A percentile compares a stretch with the other conserved stretches of the same genome.
These are phyloP conservation scores for Aethina tumida DNA, from an alignment of 1,140 invertebrate species.

Conservation along the genomic window DNA sequence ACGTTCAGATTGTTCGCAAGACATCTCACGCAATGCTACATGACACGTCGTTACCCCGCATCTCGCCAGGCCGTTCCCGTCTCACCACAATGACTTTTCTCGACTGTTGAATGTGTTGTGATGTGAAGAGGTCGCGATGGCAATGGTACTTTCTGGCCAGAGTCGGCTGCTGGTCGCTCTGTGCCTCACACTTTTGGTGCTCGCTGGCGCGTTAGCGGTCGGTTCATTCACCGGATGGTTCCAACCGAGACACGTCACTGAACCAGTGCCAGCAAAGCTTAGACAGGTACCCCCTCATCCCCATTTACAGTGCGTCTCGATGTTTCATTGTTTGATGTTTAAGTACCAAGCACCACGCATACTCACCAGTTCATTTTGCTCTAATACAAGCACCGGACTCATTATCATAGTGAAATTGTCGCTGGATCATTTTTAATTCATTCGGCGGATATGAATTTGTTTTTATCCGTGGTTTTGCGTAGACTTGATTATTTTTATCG, in stretches of 20 bases:
- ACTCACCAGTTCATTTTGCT: too few relatives aligned
- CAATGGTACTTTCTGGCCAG: conserved; percentile 36
- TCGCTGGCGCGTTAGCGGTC: conserved; percentile 32
- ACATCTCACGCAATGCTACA: conserved; percentile 8
- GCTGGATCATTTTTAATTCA: too few relatives aligned
- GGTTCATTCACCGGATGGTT: conserved; percentile 35
- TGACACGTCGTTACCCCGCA: neutral
- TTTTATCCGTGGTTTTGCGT: too few relatives aligned
- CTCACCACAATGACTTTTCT: neutral
- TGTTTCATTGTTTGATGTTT: too few relatives aligned
- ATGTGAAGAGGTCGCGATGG: conserved; percentile 22
- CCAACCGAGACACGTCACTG: conserved; percentile 20
- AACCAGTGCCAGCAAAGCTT: conserved; percentile 32
- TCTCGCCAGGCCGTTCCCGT: neutral
- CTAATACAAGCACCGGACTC: too few relatives aligned
- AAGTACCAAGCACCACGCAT: too few relatives aligned
- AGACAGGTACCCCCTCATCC: conserved; percentile 30
- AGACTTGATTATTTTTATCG: too few relatives aligned
- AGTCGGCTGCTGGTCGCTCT: conserved; percentile 32
- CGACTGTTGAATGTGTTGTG: conserved; percentile 1
- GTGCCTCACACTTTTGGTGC: conserved; percentile 29
- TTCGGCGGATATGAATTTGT: too few relatives aligned
- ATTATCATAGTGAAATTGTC: too few relatives aligned
- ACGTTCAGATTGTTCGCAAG: conserved; percentile 9
- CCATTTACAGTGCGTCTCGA: too few relatives aligned